Conservation (phyloP, 2,113 vertebrate genomes). For the Ascaphus truei region DNA sequence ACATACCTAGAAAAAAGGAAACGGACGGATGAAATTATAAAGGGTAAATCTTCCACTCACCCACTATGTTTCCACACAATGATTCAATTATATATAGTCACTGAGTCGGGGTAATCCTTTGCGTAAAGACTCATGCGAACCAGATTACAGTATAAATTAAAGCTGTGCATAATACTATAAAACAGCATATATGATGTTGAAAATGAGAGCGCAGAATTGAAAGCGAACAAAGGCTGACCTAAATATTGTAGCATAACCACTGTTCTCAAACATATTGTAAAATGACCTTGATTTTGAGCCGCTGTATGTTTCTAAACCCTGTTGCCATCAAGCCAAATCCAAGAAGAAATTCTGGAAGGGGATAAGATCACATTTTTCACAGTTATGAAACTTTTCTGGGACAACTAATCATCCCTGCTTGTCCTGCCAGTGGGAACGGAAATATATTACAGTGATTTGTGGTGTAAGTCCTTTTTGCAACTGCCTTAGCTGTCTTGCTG, state of each 20-base stretch:
- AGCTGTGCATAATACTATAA: conserved; percentile 5
- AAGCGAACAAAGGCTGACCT: not conserved
- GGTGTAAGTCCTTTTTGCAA: not conserved
- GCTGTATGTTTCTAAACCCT: not conserved
- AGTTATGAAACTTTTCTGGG: not conserved
- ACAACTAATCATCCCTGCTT: not conserved
- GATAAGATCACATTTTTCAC: not conserved
- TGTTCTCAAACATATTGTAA: not conserved
- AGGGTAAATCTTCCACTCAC: conserved; percentile 13
- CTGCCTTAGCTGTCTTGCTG: too few species aligned
- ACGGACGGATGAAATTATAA: too few species aligned
- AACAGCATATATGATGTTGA: not conserved
- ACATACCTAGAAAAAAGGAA: too few species aligned
- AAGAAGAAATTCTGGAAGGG: not conserved
- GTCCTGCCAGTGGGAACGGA: not conserved
- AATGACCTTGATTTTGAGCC: not conserved
- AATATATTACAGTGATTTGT: not conserved
- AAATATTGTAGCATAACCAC: not conserved
- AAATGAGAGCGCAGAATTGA: not conserved
- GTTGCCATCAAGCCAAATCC: not conserved
- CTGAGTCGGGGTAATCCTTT: not conserved
- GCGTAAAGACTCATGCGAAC: conserved; percentile 1
- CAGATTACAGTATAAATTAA: not conserved
- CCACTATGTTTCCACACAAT: conserved; percentile 2
- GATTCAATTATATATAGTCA: conserved; percentile 1